phyloP scores from a whole-genome alignment of 2,113 vertebrate species.

The Leucopsar rothschildi region DNA sequence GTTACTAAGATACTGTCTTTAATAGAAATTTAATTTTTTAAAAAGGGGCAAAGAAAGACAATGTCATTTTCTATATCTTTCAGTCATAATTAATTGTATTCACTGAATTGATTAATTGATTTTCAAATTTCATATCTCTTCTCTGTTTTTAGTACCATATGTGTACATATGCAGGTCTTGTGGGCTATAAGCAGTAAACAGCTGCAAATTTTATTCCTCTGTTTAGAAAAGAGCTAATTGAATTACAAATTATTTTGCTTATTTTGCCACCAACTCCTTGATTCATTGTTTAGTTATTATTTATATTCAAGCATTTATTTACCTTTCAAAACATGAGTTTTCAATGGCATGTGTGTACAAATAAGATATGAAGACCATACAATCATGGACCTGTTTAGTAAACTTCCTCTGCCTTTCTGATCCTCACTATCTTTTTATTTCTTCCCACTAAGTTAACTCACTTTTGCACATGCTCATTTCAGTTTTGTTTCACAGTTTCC shows the following conservation, averaged over 20 bases:
- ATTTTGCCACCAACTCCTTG: not conserved
- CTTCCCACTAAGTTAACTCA: not conserved
- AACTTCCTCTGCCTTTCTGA: not conserved
- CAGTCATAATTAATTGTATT: not conserved
- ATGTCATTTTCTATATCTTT: not conserved
- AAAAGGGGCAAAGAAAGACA: accelerated
- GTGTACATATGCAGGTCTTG: not conserved
- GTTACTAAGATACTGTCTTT: not conserved
- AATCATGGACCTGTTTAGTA: not conserved
- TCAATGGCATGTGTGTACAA: not conserved
- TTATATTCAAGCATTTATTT: not conserved
- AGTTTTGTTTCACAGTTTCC: not conserved
- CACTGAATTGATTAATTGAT: not conserved
- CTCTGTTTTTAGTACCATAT: not conserved
- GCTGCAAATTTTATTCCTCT: not conserved
- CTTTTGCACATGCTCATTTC: not conserved
- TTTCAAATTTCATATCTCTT: not conserved
- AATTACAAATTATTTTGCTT: not conserved
- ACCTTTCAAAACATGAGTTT: not conserved
- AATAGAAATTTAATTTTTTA: not conserved
- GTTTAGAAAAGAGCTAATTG: not conserved
- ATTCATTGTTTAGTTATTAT: not conserved
- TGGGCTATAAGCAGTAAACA: not conserved
- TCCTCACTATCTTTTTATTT: not conserved
- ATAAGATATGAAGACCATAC: not conserved